Base-by-base conservation (phyloP, 2,797 vertebrate species). In the Sebastes diploproa region DNA sequence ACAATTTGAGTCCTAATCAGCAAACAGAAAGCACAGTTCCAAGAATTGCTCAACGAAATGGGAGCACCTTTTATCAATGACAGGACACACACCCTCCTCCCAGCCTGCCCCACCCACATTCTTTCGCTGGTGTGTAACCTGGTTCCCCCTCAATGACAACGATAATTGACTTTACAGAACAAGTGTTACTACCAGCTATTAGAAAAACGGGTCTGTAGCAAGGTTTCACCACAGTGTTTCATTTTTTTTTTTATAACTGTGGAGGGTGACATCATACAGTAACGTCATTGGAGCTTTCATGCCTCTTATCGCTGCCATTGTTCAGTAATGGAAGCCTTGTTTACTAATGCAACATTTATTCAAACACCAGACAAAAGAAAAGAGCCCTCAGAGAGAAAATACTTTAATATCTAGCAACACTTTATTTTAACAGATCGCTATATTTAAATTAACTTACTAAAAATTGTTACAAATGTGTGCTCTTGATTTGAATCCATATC, bases 1-100 rank as follows among this genome's bases (percentile, higher is more conserved):
- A 69, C 3, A 36, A 42, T 42, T 70, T 29, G 7, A 67, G 62
- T 56, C 67, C 87, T 94, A 92, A 93, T 94, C 93, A 91, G 88
- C 91, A 77, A 88, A 90, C 79, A 88, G 79, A 90, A 86, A 83
- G 78, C 69, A 67, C 74, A 77, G 69, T 95, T 95, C 93, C 84
- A 86, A 79, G 92, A 95, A 94, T 27, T 77, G 73, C 85, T 85
- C 68, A 94, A 92, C 89, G 29, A 93, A 92, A 90, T 36, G 56
- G 82, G 63, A 75, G 66, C 88, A 87, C 86, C 86, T 91, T 94
- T 94, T 93, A 95, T 95, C 94, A 95, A 93, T 94, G 86, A 84
- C 29, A 77, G 69, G 88, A 80, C 92, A 93, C 92, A 93, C 92
- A 88, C 91, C 90, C 89, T 87, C 32, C 18, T 18, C 71, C 10